Evolutionary conservation across 2,888 invertebrate species (phyloP).

Genomic region (Ophion slaviceki): DNA sequence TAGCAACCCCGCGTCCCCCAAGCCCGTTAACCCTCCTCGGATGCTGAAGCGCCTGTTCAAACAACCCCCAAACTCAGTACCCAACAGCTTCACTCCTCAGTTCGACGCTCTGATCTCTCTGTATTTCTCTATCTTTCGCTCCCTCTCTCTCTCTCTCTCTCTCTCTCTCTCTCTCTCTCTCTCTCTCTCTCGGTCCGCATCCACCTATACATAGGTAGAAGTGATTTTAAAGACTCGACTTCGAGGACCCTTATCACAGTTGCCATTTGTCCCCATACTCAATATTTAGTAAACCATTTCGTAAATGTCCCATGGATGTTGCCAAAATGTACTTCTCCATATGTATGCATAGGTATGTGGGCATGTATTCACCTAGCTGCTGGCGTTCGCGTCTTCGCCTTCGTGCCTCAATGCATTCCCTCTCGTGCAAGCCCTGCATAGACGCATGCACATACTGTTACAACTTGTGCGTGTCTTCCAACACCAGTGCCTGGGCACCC

Average conservation of each 20-base stretch:
- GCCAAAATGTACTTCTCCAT: neutral
- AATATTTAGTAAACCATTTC: no score
- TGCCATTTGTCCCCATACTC: no score
- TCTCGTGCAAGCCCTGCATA: slow-evolving; percentile 18
- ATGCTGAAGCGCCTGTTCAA: slow-evolving; percentile 82
- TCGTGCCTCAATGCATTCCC: slow-evolving; percentile 56
- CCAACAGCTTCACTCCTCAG: slow-evolving; percentile 58
- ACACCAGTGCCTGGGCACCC: neutral
- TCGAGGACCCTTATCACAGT: no score
- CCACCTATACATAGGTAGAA: neutral
- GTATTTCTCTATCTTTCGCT: slow-evolving; percentile 51
- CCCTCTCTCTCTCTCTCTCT: slow-evolving; percentile 43
- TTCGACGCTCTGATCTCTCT: slow-evolving; percentile 41
- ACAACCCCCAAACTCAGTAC: slow-evolving; percentile 79
- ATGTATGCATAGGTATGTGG: slow-evolving; percentile 49
- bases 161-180: slow-evolving; percentile 55
- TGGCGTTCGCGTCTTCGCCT: slow-evolving; percentile 55
- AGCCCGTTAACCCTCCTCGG: slow-evolving; percentile 75
- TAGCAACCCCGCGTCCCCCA: slow-evolving; percentile 79
- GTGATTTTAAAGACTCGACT: no score
- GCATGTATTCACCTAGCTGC: slow-evolving; percentile 63
- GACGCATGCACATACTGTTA: slow-evolving; percentile 4
- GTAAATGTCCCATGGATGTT: neutral
- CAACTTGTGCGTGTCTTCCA: slow-evolving; percentile 10
- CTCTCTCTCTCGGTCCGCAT: slow-evolving; percentile 19